Percentiles rank a stretch among this genome's conserved stretches.
Evolutionary conservation across 2,888 invertebrate species (phyloP).

Genomic region (Erpobdella octoculata): DNA sequence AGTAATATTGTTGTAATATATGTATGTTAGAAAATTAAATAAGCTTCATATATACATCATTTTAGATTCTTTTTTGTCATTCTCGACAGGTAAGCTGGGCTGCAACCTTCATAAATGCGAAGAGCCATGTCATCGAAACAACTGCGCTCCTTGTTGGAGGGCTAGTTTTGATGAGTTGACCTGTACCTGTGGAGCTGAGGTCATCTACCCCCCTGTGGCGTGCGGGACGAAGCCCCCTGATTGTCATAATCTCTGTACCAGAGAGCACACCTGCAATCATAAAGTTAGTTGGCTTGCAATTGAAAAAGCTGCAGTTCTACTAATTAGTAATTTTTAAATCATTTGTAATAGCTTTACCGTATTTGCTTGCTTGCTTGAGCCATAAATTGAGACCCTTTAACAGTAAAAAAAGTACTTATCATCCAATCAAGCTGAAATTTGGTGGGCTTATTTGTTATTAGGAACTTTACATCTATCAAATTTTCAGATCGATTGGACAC

Average conservation of each 20-base stretch:
- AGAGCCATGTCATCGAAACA: slow-evolving; percentile 77
- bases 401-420: too few species aligned
- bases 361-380: too few species aligned
- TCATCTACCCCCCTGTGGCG: slow-evolving; percentile 79
- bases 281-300: slow-evolving; percentile 54
- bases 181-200: slow-evolving; percentile 80
- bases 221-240: slow-evolving; percentile 80
- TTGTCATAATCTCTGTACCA: slow-evolving; percentile 70
- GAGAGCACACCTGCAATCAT: slow-evolving; percentile 71
- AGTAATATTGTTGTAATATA: not conserved
- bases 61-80: not conserved
- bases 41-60: not conserved
- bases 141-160: slow-evolving; percentile 63
- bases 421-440: too few species aligned
- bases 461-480: too few species aligned
- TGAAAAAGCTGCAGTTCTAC: too few species aligned
- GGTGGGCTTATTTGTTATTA: too few species aligned
- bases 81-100: slow-evolving; percentile 60
- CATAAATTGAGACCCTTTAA: too few species aligned
- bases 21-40: too few species aligned
- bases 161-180: slow-evolving; percentile 80
- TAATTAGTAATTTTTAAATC: too few species aligned
- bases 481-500: too few species aligned
- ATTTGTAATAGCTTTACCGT: too few species aligned
- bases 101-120: slow-evolving; percentile 84